phyloP scores from a whole-genome alignment of 2,888 invertebrate genomes.

The Eristalis pertinax region DNA sequence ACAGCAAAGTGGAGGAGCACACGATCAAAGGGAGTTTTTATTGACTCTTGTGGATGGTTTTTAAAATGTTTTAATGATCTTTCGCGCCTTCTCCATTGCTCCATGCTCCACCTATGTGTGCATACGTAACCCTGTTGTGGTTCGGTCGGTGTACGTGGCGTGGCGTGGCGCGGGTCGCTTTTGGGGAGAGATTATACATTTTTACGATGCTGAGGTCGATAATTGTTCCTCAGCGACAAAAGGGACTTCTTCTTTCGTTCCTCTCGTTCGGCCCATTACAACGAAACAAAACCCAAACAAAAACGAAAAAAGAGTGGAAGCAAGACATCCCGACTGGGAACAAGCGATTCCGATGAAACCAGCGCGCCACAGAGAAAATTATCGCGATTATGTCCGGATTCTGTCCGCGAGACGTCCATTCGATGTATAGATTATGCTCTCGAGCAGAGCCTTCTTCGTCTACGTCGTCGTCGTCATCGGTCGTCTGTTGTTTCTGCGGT shows the following conservation, averaged over 20 bases:
- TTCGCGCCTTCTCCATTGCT: conserved; percentile 35
- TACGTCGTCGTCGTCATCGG: conserved; percentile 2
- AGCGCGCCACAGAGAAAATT: conserved; percentile 54
- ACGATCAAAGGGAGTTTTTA: conserved; percentile 65
- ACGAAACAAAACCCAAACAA: neutral
- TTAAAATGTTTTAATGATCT: conserved; percentile 67
- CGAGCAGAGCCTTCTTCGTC: neutral
- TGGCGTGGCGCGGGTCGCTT: conserved; percentile 52
- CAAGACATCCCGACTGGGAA: neutral
- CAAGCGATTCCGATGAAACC: conserved; percentile 62
- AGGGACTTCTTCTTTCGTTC: conserved; percentile 19
- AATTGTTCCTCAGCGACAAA: conserved; percentile 67
- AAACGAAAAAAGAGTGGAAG: neutral
- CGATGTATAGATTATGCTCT: conserved; percentile 58
- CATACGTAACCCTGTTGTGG: neutral
- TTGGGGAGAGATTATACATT: conserved; percentile 58
- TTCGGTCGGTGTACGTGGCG: neutral
- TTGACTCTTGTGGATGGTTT: conserved; percentile 56
- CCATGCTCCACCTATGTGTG: neutral
- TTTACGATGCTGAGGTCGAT: conserved; percentile 67
- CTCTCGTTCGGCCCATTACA: neutral
- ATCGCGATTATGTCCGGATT: conserved; percentile 71
- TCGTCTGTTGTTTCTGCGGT: conserved; percentile 1
- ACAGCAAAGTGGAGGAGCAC: neutral
- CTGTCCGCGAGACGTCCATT: conserved; percentile 60